Evolutionary conservation across 1,140 invertebrate species (phyloP), one percentile per base, ranked within the genome.

Genomic region (Caenorhabditis brenneri): DNA sequence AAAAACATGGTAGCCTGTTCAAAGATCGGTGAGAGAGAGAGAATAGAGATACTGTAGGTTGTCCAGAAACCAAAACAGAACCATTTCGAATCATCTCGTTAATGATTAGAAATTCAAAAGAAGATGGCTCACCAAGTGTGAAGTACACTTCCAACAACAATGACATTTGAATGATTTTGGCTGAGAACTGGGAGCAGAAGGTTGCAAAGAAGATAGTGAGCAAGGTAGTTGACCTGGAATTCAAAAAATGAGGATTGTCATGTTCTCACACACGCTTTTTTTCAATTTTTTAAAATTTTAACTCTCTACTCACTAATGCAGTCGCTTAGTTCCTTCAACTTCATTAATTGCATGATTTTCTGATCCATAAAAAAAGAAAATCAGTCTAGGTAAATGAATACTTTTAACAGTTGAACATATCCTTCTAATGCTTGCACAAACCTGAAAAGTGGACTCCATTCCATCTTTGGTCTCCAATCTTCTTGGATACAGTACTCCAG

Each of bases 181-280:
- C 65, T 60, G 19, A 87, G 74, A 22, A 81, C 55, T n/a, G 79
- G 65, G 1, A 86, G 39, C 7, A 87, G 86, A 27, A 69, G 69
- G 31, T 86, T 86, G 39, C 85, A 87, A 1, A 87, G 69, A 42
- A 86, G 82, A 69, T 86, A 87, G 31, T 87, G 86, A n/a, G 86
- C 46, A 58, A 87, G 79, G 42, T 86, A 86, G 58, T 87, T 87
- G 81, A 87, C 79, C 86, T 87, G 85, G 82, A 86, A 53, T 74
- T 58, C 1, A 69, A 22, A 82, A 42, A 22, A 55, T 24, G 7
- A 6, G 58, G 24, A 81, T 53, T n/a, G n/a, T n/a, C n/a, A n/a
- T n/a, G n/a, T n/a, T n/a, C n/a, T n/a, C n/a, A n/a, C n/a, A n/a
- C n/a, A n/a, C n/a, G n/a, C n/a, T n/a, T n/a, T n/a, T n/a, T n/a